Conservation (phyloP, 2,797 vertebrate genomes). For the Pseudochirops corinnae region DNA sequence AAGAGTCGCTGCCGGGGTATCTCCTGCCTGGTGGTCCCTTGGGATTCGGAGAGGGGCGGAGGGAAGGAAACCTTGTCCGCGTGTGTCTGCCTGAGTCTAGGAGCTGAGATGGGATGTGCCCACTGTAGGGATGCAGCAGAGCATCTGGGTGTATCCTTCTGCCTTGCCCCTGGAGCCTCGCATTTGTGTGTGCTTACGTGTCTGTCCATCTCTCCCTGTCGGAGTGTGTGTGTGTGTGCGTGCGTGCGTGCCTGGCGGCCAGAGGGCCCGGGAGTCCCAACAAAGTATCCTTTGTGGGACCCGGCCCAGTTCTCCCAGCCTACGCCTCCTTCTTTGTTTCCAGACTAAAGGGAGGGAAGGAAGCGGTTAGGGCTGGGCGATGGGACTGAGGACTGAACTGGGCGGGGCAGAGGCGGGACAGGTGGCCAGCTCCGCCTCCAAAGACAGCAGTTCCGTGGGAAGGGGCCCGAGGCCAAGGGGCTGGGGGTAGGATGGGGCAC, state of each 20-base stretch:
- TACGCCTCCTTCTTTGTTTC: background rate
- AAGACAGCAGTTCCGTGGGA: constrained; percentile 43
- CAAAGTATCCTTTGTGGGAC: constrained; percentile 73
- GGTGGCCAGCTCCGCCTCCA: background rate
- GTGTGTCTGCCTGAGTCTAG: background rate
- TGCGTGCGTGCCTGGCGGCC: constrained; percentile 63
- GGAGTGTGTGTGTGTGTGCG: no score
- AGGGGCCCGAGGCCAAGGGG: constrained; percentile 25
- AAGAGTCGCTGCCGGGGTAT: background rate
- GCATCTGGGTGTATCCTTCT: background rate
- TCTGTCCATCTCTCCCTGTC: background rate
- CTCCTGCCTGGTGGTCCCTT: rapidly evolving
- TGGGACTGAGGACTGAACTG: background rate
- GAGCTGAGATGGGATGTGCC: background rate
- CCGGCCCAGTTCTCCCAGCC: background rate
- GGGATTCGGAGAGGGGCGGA: background rate
- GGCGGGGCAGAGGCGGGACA: background rate
- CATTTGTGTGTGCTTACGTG: background rate
- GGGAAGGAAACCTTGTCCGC: background rate
- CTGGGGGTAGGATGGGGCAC: constrained; percentile 33
- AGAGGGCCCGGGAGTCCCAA: constrained; percentile 11
- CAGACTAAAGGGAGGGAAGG: background rate
- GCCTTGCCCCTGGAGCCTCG: background rate
- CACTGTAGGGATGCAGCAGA: rapidly evolving
- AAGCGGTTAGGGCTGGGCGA: background rate